phyloP scores from a whole-genome alignment of 2,113 vertebrate genomes.

The Oxygymnocypris stewartii region DNA sequence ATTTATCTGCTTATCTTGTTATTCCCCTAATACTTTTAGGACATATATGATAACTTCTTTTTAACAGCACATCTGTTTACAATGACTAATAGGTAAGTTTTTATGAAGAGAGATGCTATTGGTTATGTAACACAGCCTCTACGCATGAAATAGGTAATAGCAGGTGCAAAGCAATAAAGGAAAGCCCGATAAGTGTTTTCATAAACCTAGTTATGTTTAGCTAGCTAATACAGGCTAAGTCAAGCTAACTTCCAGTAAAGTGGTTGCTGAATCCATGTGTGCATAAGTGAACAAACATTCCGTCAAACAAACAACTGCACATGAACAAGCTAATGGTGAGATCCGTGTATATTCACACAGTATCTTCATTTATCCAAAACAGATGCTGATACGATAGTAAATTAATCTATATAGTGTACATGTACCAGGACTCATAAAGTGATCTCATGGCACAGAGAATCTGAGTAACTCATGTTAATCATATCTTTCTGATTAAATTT shows the following conservation, averaged over 20 bases:
- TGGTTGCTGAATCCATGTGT: background rate
- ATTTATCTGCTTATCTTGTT: constrained; percentile 1
- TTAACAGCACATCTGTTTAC: constrained; percentile 22
- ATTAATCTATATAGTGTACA: background rate
- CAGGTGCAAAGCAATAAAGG: constrained; percentile 57
- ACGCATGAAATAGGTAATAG: background rate
- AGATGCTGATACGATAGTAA: background rate
- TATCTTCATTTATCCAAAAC: constrained; percentile 1
- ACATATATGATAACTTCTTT: background rate
- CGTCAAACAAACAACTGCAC: background rate
- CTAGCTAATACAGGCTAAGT: background rate
- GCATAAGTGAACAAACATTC: background rate
- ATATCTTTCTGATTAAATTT: constrained; percentile 14
- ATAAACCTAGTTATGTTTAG: constrained; percentile 22
- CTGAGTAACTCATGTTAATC: constrained; percentile 3
- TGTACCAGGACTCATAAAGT: constrained; percentile 14
- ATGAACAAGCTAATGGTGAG: background rate
- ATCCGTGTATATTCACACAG: background rate
- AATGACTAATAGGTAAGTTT: background rate
- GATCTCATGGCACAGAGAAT: background rate
- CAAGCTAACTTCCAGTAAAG: background rate
- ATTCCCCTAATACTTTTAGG: background rate
- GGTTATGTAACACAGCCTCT: constrained; percentile 52
- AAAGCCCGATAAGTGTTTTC: constrained; percentile 38
- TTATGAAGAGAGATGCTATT: background rate